These are phyloP conservation scores for Neodiprion lecontei DNA, from an alignment of 1,140 invertebrate genomes.

Conservation along the genomic window DNA sequence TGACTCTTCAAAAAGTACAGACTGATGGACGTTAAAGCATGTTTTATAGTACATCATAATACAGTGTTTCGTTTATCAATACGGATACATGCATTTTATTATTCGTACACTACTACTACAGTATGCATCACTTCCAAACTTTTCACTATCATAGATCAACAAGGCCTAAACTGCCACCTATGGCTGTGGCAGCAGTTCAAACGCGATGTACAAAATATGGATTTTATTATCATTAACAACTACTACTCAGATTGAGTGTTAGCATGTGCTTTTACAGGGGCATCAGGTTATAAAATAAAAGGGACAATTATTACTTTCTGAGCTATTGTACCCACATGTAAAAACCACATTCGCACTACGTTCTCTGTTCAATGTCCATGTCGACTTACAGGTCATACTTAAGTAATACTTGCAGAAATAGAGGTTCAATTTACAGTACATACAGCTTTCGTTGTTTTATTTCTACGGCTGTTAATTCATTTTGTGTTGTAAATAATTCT, in stretches of 20 bases:
- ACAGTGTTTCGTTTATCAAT: background rate
- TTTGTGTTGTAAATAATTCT: no score
- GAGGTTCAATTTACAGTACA: no score
- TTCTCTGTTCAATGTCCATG: no score
- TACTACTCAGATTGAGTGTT: background rate
- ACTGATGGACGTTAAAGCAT: background rate
- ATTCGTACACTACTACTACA: background rate
- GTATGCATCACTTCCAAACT: constrained; percentile 5
- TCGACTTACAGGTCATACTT: no score
- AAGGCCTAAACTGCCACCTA: constrained; percentile 51
- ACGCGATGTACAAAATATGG: constrained; percentile 55
- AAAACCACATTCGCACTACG: no score
- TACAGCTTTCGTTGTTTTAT: no score
- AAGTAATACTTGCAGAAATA: no score
- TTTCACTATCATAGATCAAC: constrained; percentile 33
- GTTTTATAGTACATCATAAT: background rate
- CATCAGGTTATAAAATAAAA: no score
- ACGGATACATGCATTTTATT: background rate
- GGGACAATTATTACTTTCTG: no score
- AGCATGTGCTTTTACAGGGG: no score
- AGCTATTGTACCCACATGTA: no score
- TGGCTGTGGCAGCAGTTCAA: constrained; percentile 52
- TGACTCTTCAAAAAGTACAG: constrained; percentile 43
- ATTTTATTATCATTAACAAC: constrained; percentile 19
- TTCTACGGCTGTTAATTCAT: no score